phyloP scores from a whole-genome alignment of 2,888 invertebrate species.

The Cephus sareptanus region DNA sequence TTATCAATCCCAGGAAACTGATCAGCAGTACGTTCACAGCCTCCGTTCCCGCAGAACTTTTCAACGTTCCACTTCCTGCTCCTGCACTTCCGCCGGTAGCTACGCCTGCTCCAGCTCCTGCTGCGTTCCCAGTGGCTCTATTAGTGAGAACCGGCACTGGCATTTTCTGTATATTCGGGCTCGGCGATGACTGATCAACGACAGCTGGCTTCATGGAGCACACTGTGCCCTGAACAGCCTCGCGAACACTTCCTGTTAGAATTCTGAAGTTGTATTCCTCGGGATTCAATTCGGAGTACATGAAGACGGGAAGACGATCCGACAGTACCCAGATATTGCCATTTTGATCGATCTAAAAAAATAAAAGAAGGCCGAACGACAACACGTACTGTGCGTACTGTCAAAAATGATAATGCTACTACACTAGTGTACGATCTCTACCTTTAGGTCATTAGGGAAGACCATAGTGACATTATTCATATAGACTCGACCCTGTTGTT shows the following conservation, averaged over 20 bases:
- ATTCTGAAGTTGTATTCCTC: constrained; percentile 79
- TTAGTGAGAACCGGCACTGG: not conserved
- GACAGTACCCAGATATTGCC: constrained; percentile 81
- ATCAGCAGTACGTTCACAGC: not conserved
- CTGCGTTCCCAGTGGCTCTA: not conserved
- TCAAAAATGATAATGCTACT: not conserved
- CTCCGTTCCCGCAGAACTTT: not conserved
- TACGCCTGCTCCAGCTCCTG: not conserved
- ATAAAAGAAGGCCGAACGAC: not conserved
- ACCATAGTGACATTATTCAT: constrained; percentile 79
- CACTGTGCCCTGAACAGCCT: constrained; percentile 78
- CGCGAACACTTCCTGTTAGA: constrained; percentile 74
- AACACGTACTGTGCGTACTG: not conserved
- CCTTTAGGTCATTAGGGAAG: constrained; percentile 83
- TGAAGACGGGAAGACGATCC: constrained; percentile 77
- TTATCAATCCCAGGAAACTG: not conserved
- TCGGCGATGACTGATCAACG: not conserved
- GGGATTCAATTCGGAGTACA: constrained; percentile 73
- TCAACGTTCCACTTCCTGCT: not conserved
- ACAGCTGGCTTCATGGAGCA: constrained; percentile 70
- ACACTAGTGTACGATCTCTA: constrained; percentile 46
- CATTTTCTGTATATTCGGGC: not conserved
- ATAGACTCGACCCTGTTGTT: constrained; percentile 78
- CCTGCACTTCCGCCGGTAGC: not conserved
- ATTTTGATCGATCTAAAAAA: constrained; percentile 69